A percentile compares a stretch with the other conserved stretches of the same genome.
These are phyloP conservation scores for Cladopsammia gracilis DNA, from an alignment of 64 coral and sea anemone genomes.

Conservation along the genomic window DNA sequence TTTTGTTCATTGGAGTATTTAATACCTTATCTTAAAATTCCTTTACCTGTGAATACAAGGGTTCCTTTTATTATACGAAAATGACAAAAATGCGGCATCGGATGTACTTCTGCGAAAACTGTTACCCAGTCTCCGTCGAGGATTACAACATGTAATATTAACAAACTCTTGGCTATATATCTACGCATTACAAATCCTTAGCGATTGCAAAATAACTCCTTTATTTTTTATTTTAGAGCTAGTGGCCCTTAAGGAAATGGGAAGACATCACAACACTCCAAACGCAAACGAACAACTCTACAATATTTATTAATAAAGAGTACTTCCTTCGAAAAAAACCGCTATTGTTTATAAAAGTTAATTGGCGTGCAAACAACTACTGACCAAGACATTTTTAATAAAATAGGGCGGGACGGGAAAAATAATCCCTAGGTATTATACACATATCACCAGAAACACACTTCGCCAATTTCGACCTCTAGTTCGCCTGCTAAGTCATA, in stretches of 20 bases:
- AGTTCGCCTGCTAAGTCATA: slow-evolving; percentile 62
- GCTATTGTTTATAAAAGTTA: neutral
- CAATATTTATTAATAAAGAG: slow-evolving; percentile 1
- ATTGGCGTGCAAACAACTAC: neutral
- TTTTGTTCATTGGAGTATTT: neutral
- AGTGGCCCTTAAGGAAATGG: neutral
- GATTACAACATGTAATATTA: neutral
- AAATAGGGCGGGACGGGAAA: neutral
- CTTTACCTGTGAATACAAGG: neutral
- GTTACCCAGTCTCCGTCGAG: too few relatives aligned
- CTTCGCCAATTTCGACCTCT: slow-evolving; percentile 70
- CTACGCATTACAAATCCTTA: slow-evolving; percentile 29
- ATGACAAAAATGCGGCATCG: too few relatives aligned
- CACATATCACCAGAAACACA: slow-evolving; percentile 78
- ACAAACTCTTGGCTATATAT: neutral
- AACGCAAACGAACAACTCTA: neutral
- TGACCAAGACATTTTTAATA: neutral
- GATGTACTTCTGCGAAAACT: too few relatives aligned
- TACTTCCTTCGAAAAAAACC: neutral
- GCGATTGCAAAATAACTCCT: slow-evolving; percentile 26
- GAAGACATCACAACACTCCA: neutral
- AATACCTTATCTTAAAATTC: neutral
- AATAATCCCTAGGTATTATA: slow-evolving; percentile 38
- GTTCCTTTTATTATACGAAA: neutral
- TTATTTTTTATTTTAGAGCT: neutral